Percentiles rank a stretch among this genome's conserved stretches.
phyloP scores from a whole-genome alignment of 2,888 invertebrate species.

The Rhabditoides inermis region DNA sequence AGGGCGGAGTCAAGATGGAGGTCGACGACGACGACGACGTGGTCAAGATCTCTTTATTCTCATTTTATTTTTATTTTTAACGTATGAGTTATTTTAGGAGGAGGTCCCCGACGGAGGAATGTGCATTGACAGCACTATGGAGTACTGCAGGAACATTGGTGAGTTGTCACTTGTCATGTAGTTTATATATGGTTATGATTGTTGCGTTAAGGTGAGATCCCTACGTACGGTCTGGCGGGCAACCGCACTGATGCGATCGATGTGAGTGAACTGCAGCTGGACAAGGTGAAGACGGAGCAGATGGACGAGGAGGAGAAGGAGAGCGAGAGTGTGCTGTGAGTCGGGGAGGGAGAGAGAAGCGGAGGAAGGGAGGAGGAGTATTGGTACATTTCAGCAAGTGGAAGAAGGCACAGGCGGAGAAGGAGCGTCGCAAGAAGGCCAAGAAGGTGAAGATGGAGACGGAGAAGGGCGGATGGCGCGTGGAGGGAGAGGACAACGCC shows the following conservation, averaged over 20 bases:
- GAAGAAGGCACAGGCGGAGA: slow-evolving; percentile 25
- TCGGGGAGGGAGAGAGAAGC: slow-evolving; percentile 1
- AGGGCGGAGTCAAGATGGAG: slow-evolving; percentile 26
- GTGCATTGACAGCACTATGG: slow-evolving; percentile 46
- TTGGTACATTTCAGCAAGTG: slow-evolving; percentile 9
- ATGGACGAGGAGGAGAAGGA: slow-evolving; percentile 16
- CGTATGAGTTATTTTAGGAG: too few species aligned
- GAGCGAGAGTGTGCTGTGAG: slow-evolving; percentile 6
- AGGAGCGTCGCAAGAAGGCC: slow-evolving; percentile 10
- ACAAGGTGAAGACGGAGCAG: slow-evolving; percentile 12
- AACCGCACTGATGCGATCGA: slow-evolving; percentile 42
- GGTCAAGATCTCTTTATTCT: too few species aligned
- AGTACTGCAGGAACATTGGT: slow-evolving; percentile 49
- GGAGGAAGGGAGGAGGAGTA: background rate
- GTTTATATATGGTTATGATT: background rate
- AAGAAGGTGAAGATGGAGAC: background rate
- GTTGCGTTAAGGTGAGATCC: slow-evolving; percentile 21
- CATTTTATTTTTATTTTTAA: too few species aligned
- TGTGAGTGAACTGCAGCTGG: slow-evolving; percentile 19
- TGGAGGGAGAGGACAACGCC: slow-evolving; percentile 8
- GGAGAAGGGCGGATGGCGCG: slow-evolving; percentile 19
- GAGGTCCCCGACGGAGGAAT: slow-evolving; percentile 24
- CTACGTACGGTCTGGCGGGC: slow-evolving; percentile 45
- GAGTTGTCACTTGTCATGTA: slow-evolving; percentile 7
- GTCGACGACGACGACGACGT: slow-evolving; percentile 27